Evolutionary conservation across 2,888 invertebrate genomes (phyloP).

Genomic region (Quadriops clusia): DNA sequence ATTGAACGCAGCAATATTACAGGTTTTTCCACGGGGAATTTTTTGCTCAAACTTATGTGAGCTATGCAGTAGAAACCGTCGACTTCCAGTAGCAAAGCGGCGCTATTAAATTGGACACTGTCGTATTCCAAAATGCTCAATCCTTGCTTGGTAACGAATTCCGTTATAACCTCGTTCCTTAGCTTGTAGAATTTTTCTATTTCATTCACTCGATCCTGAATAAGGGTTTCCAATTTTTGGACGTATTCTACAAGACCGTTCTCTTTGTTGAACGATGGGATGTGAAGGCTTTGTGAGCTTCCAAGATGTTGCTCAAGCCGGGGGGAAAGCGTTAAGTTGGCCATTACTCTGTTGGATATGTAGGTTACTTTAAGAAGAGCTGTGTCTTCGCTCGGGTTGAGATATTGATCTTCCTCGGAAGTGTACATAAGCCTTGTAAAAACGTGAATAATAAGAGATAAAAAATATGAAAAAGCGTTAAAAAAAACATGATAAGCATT

Average conservation of each 20-base stretch:
- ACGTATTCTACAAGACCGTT: slow-evolving; percentile 45
- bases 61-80: slow-evolving; percentile 52
- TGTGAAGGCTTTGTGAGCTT: slow-evolving; percentile 30
- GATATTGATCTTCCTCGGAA: too few relatives aligned
- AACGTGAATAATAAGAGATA: too few relatives aligned
- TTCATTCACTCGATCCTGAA: slow-evolving; percentile 40
- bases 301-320: slow-evolving; percentile 40
- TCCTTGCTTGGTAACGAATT: slow-evolving; percentile 34
- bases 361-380: slow-evolving; percentile 25
- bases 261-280: slow-evolving; percentile 37
- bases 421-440: too few relatives aligned
- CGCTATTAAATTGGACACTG: slow-evolving; percentile 34
- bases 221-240: slow-evolving; percentile 40
- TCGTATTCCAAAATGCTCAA: slow-evolving; percentile 41
- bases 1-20: slow-evolving; percentile 42
- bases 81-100: slow-evolving; percentile 49
- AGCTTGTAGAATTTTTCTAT: slow-evolving; percentile 30
- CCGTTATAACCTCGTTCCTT: slow-evolving; percentile 37
- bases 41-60: slow-evolving; percentile 39
- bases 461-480: too few relatives aligned
- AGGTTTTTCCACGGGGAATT: slow-evolving; percentile 47
- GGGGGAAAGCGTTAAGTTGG: slow-evolving; percentile 40
- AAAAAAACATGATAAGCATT: too few relatives aligned
- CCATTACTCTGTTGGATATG: slow-evolving; percentile 28
- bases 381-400: slow-evolving; percentile 20